Evolutionary conservation across 2,797 vertebrate species (phyloP).

Genomic region (Pyrocephalus nanus): DNA sequence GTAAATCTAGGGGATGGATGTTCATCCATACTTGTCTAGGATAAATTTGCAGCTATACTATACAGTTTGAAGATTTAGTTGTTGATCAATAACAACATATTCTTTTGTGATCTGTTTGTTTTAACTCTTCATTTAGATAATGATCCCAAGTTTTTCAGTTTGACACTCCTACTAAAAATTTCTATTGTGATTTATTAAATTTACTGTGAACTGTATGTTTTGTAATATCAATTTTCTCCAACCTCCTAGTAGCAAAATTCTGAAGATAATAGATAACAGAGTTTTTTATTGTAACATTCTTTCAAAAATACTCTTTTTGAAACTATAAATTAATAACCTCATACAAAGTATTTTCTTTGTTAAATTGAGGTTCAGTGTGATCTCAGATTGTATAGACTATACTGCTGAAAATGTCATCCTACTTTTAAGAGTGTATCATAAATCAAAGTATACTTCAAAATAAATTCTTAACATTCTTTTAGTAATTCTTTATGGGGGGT

Average conservation of each 20-base stretch:
- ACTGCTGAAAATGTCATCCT: background rate
- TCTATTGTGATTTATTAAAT: background rate
- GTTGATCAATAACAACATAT: background rate
- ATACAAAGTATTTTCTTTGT: background rate
- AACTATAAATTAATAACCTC: background rate
- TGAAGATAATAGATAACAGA: background rate
- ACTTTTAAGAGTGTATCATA: background rate
- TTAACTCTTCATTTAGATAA: background rate
- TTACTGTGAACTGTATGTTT: background rate
- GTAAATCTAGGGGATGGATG: background rate
- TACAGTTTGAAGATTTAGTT: slow-evolving; percentile 15
- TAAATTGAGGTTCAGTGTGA: background rate
- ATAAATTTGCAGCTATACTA: background rate
- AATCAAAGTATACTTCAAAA: background rate
- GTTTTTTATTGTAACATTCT: background rate
- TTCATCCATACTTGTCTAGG: background rate
- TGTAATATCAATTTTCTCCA: background rate
- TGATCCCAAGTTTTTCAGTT: background rate
- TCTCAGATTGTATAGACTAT: background rate
- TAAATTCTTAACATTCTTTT: background rate
- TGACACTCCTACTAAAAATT: background rate
- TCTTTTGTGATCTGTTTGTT: background rate
- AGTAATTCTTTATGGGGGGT: background rate
- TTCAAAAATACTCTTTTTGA: background rate
- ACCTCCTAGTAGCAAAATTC: background rate